Evolutionary conservation across 1,140 invertebrate species (phyloP), one percentile per base, ranked within the genome.

Genomic region (Drosophila nigrodunni): DNA sequence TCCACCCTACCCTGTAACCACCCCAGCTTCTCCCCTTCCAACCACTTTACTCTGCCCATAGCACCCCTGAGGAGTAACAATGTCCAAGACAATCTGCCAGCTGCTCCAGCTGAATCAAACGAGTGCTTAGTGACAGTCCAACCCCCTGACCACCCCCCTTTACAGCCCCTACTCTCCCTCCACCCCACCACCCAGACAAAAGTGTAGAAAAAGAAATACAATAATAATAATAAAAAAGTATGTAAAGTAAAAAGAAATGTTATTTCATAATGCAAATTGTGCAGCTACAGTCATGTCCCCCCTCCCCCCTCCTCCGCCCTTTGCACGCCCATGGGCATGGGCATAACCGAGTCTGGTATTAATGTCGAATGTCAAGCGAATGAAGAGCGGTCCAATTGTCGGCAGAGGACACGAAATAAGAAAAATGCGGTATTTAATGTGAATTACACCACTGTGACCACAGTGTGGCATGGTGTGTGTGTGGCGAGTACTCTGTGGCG

Each of bases 391-490:
- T 80, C 75, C 74, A 78, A 76, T 80, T 74, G 78, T 71, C 61
- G 58, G 41, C 3, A 30, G 25, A 30, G 25, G 11, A 8, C 39
- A 35, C 21, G 67, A 82, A 91, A 91, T 91, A 91, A 91, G 82
- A 90, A 91, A 91, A 91, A 92, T 90, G 82, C 62, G 80, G 90
- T 77, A 90, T 92, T 92, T 92, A 92, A 92, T 92, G 90, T 89
- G 85, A 91, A 92, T 92, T 92, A 92, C 81, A 91, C 90, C 90
- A 86, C 85, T 91, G 90, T 91, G 90, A 90, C 90, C 90, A 91
- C 90, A 80, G 73, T 66, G n/a, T 62, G 34, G 60, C 25, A 44
- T 13, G 15, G 13, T 21, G 37, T 9, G 18, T 8, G 54, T 11
- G 44, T 11, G 44, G 25, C 44, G 34, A 9, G n/a, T 21, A 37